Evolutionary conservation across 2,888 invertebrate genomes (phyloP), one percentile per base, ranked within the genome.

Genomic region (Lacanobia oleracea): DNA sequence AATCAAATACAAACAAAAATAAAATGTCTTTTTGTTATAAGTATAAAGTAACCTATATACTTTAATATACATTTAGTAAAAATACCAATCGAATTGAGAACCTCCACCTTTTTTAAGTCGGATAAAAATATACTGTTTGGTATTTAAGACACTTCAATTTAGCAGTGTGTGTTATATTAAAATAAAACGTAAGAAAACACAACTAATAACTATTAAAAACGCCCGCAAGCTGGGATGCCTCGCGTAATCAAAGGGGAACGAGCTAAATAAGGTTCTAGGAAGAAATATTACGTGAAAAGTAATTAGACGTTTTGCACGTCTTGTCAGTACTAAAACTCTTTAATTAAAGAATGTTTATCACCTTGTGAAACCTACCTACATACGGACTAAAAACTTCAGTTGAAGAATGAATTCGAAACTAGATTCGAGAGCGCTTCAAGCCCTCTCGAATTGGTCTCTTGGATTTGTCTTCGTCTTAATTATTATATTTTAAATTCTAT

Each of bases 371-470:
- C 23, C 14, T 64, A 65, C 12, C n/a, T 67, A 60, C 37, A 64
- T n/a, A 40, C 21, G 21, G 53, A 56, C 54, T 64, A 27, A 57
- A 68, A 71, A 56, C 51, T 75, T n/a, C 45, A 62, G 54, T 60
- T 48, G 9, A 71, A 86, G 74, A 84, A 82, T 86, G 83, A 67
- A 62, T 54, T 65, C 63, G 77, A 75, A 70, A 48, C 67, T 4
- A 85, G 4, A 14, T 14, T n/a, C n/a, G n/a, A n/a, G n/a, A n/a
- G n/a, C n/a, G n/a, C n/a, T 43, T 14, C 4, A 43, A 14, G 12
- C 12, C 14, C 43, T 14, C 14, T 43, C 12, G 14, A 14, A 14
- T 0, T n/a, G n/a, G n/a, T n/a, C n/a, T n/a, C n/a, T 43, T 43
- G 43, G 12, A 12, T 40, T 43, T 43, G 43, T 40, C 40, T 40